These are phyloP conservation scores for Fringilla coelebs DNA, from an alignment of 2,797 vertebrate species.

Conservation along the genomic window DNA sequence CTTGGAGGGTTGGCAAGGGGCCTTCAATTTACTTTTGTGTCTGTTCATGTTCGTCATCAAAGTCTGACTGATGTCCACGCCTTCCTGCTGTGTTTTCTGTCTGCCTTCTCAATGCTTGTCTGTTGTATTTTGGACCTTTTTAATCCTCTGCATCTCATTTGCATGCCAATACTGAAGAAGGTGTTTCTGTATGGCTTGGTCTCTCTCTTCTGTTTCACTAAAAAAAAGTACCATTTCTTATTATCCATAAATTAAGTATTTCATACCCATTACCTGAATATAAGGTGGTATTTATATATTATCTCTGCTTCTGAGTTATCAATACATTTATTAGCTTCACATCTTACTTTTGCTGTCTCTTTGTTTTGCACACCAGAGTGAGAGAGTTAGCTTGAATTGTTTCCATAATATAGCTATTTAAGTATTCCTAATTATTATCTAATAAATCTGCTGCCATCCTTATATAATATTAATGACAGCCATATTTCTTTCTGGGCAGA, in stretches of 20 bases:
- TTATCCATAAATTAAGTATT: background rate
- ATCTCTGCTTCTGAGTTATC: background rate
- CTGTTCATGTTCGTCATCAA: background rate
- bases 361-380: background rate
- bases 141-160: background rate
- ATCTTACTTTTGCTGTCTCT: background rate
- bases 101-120: background rate
- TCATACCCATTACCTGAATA: background rate
- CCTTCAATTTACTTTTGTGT: background rate
- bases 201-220: background rate
- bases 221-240: background rate
- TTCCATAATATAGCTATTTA: background rate
- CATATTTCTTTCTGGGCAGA: background rate
- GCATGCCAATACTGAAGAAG: background rate
- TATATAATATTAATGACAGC: background rate
- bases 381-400: background rate
- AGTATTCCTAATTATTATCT: background rate
- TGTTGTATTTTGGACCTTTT: background rate
- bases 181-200: background rate
- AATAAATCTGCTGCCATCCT: background rate
- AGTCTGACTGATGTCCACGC: background rate
- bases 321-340: background rate
- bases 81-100: background rate
- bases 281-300: background rate
- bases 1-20: rapidly evolving